phyloP scores from a whole-genome alignment of 2,113 vertebrate species.

The Podilymbus podiceps region DNA sequence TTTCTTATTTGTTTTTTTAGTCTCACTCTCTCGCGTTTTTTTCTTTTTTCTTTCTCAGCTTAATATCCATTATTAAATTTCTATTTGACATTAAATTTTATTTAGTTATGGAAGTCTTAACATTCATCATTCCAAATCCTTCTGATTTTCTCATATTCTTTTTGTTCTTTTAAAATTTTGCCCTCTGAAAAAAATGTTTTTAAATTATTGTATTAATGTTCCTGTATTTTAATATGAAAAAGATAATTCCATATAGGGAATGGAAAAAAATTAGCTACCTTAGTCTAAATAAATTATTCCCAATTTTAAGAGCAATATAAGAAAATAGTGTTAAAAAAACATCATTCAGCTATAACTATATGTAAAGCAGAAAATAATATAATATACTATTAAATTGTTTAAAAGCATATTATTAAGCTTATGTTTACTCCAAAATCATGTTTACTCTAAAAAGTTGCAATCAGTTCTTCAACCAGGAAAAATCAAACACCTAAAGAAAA shows the following conservation, averaged over 20 bases:
- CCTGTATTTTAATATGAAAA: not conserved
- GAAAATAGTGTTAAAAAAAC: not conserved
- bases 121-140: not conserved
- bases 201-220: not conserved
- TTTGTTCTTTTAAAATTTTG: not conserved
- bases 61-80: not conserved
- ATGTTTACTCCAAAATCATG: not conserved
- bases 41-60: not conserved
- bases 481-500: not conserved
- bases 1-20: not conserved
- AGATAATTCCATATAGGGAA: not conserved
- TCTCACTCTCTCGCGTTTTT: accelerated
- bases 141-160: not conserved
- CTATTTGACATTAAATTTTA: not conserved
- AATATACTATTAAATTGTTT: not conserved
- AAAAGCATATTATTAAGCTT: not conserved
- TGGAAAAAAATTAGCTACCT: not conserved
- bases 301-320: not conserved
- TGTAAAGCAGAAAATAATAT: not conserved
- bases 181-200: not conserved
- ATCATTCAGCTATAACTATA: not conserved
- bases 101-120: not conserved
- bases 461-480: not conserved
- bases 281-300: not conserved
- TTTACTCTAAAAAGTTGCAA: not conserved